A percentile compares a stretch with the other conserved stretches of the same genome.
Conservation (phyloP, 1,140 invertebrate species). For the Drosophila mojavensis region DNA sequence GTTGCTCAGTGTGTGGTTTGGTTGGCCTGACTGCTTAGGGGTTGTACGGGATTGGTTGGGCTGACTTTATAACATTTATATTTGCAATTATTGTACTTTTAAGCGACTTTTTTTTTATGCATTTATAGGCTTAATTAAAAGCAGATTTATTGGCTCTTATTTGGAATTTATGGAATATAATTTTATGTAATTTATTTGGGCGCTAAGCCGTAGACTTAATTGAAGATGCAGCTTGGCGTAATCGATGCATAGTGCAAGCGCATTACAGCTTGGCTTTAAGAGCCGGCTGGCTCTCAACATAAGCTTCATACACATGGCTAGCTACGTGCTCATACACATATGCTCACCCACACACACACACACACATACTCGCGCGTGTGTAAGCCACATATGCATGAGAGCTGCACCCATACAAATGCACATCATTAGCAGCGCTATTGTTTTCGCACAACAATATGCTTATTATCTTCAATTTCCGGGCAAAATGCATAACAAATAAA, state of each 20-base stretch:
- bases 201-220: background rate
- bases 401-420: constrained; percentile 62
- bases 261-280: constrained; percentile 24
- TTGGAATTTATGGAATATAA: background rate
- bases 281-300: constrained; percentile 1
- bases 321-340: constrained; percentile 37
- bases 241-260: background rate
- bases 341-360: constrained; percentile 9
- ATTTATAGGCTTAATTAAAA: background rate
- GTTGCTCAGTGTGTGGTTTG: constrained; percentile 18
- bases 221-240: background rate
- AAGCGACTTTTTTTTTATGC: background rate
- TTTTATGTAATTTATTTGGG: background rate
- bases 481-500: constrained; percentile 81
- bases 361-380: constrained; percentile 2
- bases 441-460: constrained; percentile 80
- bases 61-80: no score
- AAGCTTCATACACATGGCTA: constrained; percentile 19
- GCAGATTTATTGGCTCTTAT: background rate
- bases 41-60: background rate
- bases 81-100: background rate
- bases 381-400: constrained; percentile 14
- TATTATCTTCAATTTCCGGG: constrained; percentile 80
- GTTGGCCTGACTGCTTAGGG: background rate
- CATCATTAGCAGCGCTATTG: constrained; percentile 77